Percentiles rank a stretch among this genome's conserved stretches.
Evolutionary conservation across 2,113 vertebrate species (phyloP).

Genomic region (Lagopus muta): DNA sequence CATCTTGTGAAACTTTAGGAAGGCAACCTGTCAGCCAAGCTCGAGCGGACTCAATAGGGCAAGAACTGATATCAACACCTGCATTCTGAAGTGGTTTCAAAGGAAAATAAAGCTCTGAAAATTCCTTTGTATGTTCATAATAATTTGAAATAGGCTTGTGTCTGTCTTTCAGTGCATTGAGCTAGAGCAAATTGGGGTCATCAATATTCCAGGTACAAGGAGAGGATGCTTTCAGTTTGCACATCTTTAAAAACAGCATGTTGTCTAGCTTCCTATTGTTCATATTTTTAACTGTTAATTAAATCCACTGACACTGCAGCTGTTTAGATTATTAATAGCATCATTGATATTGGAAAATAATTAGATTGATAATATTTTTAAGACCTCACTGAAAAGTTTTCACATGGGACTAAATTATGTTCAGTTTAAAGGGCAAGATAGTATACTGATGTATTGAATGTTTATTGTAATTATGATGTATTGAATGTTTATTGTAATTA

Average conservation of each 20-base stretch:
- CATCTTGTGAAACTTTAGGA: neutral
- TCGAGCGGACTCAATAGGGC: neutral
- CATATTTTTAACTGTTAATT: constrained; percentile 75
- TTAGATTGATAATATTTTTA: constrained; percentile 50
- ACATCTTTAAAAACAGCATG: constrained; percentile 72
- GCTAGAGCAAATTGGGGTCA: constrained; percentile 64
- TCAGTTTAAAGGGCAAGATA: neutral
- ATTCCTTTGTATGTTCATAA: neutral
- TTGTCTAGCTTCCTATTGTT: constrained; percentile 68
- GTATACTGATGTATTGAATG: neutral
- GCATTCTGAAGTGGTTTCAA: constrained; percentile 16
- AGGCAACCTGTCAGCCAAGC: neutral
- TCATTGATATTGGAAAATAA: constrained; percentile 58
- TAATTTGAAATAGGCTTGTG: constrained; percentile 3
- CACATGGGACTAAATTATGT: neutral
- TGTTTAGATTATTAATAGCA: constrained; percentile 69
- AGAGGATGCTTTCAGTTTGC: constrained; percentile 57
- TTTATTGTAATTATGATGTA: neutral
- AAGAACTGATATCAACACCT: neutral
- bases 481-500: neutral
- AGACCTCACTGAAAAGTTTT: constrained; percentile 41
- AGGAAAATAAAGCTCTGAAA: neutral
- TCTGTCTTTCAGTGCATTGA: constrained; percentile 15
- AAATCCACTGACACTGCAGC: constrained; percentile 62
- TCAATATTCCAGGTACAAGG: constrained; percentile 46